Base-by-base conservation (phyloP, 2,797 vertebrate genomes). In the Sebastes diaconus region DNA sequence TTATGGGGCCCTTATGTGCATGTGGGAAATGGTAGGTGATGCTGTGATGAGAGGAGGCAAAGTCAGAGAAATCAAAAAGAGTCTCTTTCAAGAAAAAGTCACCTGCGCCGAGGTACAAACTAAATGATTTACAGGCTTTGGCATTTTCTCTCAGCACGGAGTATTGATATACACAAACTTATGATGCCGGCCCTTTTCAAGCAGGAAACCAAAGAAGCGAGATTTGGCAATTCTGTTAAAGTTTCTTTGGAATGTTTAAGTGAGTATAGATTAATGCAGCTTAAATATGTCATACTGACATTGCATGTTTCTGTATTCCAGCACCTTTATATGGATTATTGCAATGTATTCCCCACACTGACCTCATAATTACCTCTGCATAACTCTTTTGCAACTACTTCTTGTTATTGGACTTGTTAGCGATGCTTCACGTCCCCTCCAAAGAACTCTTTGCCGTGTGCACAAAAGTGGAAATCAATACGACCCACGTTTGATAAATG, bases 1-100 rank as follows among this genome's bases (percentile, higher is more conserved):
- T 76, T 42, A 36, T 13, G 52, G 63, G 73, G 81, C 39, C 59
- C 67, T 76, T 25, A 9, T 70, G 68, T 75, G 71, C 50, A 32
- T 54, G 79, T 58, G 77, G 69, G 72, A 82, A 91, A 80, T 20
- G 42, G 27, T 58, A 42, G 70, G 25, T 70, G 32, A 75, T 4
- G 60, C 76, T 85, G 73, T 78, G 87, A 91, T 85, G 86, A 90
- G 72, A 84, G 3, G 72, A 88, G 76, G 77, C 66, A 80, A 81
- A 86, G 91, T 87, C 73, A 60, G 81, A 81, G 59, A 85, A 88
- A 91, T 91, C 82, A 92, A 87, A 89, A 89, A 76, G 54, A 73
- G 54, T 80, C 54, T 32, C 72, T 85, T 90, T 87, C 59, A 86
- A 87, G 81, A 75, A 83, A 80, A 76, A 90, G 68, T 87, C 82